These are phyloP conservation scores for Caenorhabditis sinica DNA, from an alignment of 2,888 invertebrate species.

Conservation along the genomic window DNA sequence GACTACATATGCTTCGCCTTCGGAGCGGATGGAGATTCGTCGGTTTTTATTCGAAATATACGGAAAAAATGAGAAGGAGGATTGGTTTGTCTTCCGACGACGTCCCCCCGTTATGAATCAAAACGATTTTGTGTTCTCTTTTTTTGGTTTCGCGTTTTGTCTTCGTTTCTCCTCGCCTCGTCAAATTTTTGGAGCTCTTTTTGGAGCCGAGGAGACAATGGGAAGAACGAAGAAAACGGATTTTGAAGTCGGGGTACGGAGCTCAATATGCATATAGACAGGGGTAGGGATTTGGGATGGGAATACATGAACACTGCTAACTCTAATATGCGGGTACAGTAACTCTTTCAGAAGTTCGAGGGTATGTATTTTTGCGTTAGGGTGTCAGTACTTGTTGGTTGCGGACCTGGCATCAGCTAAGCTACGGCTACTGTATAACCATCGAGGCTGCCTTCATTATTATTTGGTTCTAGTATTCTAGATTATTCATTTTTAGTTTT, in stretches of 20 bases:
- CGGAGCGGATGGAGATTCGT: too few species aligned
- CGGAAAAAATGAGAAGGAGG: slow-evolving; percentile 9
- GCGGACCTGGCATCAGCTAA: too few species aligned
- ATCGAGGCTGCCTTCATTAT: too few species aligned
- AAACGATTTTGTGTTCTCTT: neutral
- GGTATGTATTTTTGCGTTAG: too few species aligned
- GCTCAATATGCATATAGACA: neutral
- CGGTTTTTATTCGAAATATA: slow-evolving; percentile 6
- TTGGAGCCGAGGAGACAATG: neutral
- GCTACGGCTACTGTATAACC: too few species aligned
- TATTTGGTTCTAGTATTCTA: too few species aligned
- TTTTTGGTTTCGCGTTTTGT: neutral
- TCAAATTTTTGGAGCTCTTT: neutral
- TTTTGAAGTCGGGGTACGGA: neutral
- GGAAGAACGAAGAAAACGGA: neutral
- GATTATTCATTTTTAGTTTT: too few species aligned
- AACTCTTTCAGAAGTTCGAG: too few species aligned
- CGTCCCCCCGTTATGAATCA: slow-evolving; percentile 14
- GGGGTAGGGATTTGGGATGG: too few species aligned
- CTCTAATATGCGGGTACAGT: too few species aligned
- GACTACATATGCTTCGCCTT: slow-evolving; percentile 25
- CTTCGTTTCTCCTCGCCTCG: neutral
- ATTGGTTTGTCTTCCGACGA: neutral
- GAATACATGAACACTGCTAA: too few species aligned
- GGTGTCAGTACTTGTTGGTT: too few species aligned